Evolutionary conservation across 2,113 vertebrate genomes (phyloP).

Genomic region (Oncorhynchus mykiss): DNA sequence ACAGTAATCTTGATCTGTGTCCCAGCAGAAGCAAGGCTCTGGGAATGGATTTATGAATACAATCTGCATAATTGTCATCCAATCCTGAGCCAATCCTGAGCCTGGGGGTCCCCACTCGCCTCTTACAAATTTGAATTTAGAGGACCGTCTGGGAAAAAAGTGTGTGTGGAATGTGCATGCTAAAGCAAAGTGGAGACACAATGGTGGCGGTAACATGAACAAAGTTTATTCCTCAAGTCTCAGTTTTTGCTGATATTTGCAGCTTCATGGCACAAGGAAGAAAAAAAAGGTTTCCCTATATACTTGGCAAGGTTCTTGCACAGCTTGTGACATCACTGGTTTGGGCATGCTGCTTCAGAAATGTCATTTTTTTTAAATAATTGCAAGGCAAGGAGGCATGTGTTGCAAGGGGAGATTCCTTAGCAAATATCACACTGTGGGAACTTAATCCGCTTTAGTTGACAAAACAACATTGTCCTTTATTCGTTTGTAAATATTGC

Average conservation of each 20-base stretch:
- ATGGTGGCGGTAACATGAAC: not conserved
- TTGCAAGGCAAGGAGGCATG: not conserved
- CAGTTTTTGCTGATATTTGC: slow-evolving; percentile 10
- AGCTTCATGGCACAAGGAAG: not conserved
- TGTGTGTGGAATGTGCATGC: not conserved
- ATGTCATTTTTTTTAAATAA: no score
- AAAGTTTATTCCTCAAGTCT: not conserved
- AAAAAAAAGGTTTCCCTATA: not conserved
- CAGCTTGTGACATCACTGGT: slow-evolving; percentile 22
- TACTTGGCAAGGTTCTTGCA: slow-evolving; percentile 28
- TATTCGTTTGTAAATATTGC: slow-evolving; percentile 20
- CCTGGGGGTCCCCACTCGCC: slow-evolving; percentile 30
- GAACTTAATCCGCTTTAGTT: slow-evolving; percentile 19
- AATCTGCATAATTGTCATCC: slow-evolving; percentile 49
- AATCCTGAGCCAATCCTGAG: slow-evolving; percentile 39
- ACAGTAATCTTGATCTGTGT: slow-evolving; percentile 37
- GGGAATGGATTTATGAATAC: slow-evolving; percentile 47
- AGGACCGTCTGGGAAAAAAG: slow-evolving; percentile 4
- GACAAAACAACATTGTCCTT: not conserved
- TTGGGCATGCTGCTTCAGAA: slow-evolving; percentile 8
- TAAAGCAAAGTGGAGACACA: slow-evolving; percentile 3
- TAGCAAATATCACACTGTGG: slow-evolving; percentile 11
- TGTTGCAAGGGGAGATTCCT: slow-evolving; percentile 25
- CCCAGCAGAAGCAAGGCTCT: slow-evolving; percentile 22
- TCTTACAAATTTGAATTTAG: slow-evolving; percentile 43